Base-by-base conservation (phyloP, 2,797 vertebrate genomes). In the Momotus momota region DNA sequence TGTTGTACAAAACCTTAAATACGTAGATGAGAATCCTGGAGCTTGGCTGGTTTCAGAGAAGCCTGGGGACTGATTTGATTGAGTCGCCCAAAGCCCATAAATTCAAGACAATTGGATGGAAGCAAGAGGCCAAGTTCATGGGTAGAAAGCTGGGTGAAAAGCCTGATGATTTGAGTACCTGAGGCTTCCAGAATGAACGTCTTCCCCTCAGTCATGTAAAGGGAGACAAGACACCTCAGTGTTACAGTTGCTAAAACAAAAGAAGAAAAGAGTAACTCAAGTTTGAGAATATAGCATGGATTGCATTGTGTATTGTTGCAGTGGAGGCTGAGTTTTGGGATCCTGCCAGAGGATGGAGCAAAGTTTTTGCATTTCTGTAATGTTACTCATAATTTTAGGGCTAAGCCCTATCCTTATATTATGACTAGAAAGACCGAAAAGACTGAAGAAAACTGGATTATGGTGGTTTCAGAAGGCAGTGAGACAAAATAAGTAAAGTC, bases 1-100 rank as follows among this genome's bases (percentile, higher is more conserved):
- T 80, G 54, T 84, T 94, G 62, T 81, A 73, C 7, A 14, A 90
- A 93, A 57, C 54, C 38, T 96, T 96, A 96, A 93, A 88, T 94
- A 93, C 58, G 48, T 91, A 92, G 61, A 72, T 93, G 84, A 82
- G 43, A 94, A 87, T 97, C 51, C 77, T 91, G 70, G 45, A 92
- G 18, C 43, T 90, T 95, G 94, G 31, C 88, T 90, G 38, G 8
- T 61, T 97, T 83, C 90, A 64, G 54, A 92, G 60, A 54, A 71
- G 26, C 61, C 61, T 86, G 62, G 84, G 54, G 60, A 94, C 83
- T 71, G 84, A 74, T 81, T 89, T 86, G 43, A 10, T 93, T 92
- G 67, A 92, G 78, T 69, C 86, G 16, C 69, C 51, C 83, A 93
- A 86, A 90, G 40, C 40, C 29, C 0, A 23, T 93, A 94, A 92